Evolutionary conservation across 1,140 invertebrate genomes (phyloP).

Genomic region (Procambarus virginalis): DNA sequence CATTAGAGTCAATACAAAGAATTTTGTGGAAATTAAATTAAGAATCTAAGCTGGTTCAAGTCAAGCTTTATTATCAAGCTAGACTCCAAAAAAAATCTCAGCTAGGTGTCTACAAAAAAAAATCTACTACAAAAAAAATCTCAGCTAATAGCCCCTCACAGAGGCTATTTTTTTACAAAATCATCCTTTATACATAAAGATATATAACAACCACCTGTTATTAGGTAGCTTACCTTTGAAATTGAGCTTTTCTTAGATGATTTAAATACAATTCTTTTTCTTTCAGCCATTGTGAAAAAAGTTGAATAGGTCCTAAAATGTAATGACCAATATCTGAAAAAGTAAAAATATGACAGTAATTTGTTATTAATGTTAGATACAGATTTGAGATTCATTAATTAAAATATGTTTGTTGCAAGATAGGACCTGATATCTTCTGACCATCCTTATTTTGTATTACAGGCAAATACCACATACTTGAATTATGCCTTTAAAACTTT

Average conservation of each 20-base stretch:
- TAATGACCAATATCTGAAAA: neutral
- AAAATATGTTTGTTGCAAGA: too few relatives aligned
- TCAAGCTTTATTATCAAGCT: too few relatives aligned
- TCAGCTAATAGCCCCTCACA: neutral
- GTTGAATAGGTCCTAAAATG: neutral
- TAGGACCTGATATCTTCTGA: too few relatives aligned
- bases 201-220: neutral
- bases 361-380: too few relatives aligned
- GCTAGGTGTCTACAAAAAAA: neutral
- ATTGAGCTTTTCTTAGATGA: slow-evolving; percentile 23
- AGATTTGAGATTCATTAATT: too few relatives aligned
- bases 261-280: slow-evolving; percentile 9
- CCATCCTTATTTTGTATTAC: too few relatives aligned
- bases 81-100: neutral
- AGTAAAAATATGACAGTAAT: neutral
- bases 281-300: slow-evolving; percentile 1
- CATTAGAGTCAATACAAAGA: too few relatives aligned
- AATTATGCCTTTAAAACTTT: too few relatives aligned
- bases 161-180: neutral
- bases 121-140: neutral
- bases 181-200: neutral
- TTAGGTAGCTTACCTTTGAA: slow-evolving; percentile 1
- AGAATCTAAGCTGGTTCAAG: too few relatives aligned
- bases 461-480: too few relatives aligned
- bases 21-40: too few relatives aligned